phyloP scores from a whole-genome alignment of 2,888 invertebrate species.

The Meteorus cinctellus region DNA sequence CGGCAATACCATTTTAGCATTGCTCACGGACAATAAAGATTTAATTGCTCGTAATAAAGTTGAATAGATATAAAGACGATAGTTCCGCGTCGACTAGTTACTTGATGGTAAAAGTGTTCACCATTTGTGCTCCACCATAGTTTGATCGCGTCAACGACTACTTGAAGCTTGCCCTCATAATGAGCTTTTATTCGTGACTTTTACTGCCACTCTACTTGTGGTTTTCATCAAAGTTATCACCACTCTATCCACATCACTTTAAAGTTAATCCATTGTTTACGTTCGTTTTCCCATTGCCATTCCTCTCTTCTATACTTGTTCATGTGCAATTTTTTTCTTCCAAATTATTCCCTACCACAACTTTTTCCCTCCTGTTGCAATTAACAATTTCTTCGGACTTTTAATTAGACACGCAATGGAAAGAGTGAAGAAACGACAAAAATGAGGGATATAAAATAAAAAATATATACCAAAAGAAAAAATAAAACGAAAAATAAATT shows the following conservation, averaged over 20 bases:
- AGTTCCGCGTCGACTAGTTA: slow-evolving; percentile 21
- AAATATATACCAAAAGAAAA: not conserved
- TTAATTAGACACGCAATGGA: not conserved
- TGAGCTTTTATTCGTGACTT: slow-evolving; percentile 53
- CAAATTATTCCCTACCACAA: not conserved
- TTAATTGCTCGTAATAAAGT: slow-evolving; percentile 52
- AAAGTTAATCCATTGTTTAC: slow-evolving; percentile 41
- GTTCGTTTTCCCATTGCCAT: slow-evolving; percentile 23
- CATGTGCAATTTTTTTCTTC: not conserved
- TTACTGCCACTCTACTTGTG: slow-evolving; percentile 45
- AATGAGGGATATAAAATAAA: not conserved
- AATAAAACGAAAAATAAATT: slow-evolving; percentile 7
- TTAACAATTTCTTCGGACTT: not conserved
- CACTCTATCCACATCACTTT: slow-evolving; percentile 20
- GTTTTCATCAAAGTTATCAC: slow-evolving; percentile 49
- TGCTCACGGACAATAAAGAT: slow-evolving; percentile 49
- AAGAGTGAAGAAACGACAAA: not conserved
- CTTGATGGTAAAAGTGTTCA: slow-evolving; percentile 10
- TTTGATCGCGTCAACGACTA: slow-evolving; percentile 1
- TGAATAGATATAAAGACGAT: slow-evolving; percentile 40
- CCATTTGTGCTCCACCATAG: slow-evolving; percentile 7
- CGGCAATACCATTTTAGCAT: slow-evolving; percentile 30
- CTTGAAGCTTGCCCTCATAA: slow-evolving; percentile 44
- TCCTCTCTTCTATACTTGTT: not conserved
- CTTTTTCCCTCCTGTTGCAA: not conserved